Base-by-base conservation (phyloP, 2,888 invertebrate genomes). In the Philereme transversata region DNA sequence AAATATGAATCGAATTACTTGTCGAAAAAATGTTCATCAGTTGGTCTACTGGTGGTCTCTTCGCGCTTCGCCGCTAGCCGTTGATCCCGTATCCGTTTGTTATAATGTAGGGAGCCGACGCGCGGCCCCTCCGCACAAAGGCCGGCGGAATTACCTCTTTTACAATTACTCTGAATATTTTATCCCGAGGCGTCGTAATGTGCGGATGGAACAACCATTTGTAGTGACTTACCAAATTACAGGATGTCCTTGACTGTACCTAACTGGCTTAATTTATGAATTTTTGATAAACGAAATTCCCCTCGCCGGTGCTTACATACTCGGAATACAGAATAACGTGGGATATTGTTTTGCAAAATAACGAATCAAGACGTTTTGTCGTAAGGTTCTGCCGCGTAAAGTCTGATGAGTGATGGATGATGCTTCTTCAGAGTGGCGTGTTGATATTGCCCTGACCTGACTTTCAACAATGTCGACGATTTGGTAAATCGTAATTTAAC, bases 121-220 rank as follows among this genome's bases (percentile, higher is more conserved):
- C 22, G 48, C 33, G 22, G 43, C 11, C 9, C 11, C 40, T 38
- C 43, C 38, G 49, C 57, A 55, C 22, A 57, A 59, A 52, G 54
- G 60, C 44, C 44, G 46, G 50, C 45, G 55, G 47, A 50, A 62
- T 65, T 47, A 62, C 57, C 61, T 40, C 48, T 43, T 44, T n/a
- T 51, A 60, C 57, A 60, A 60, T 60, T 65, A 57, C 60, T 52
- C 48, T 46, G 51, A 54, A 57, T 62, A 57, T 51, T 57, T 60
- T 54, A 65, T 60, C 60, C 38, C 7, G 57, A 57, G 57, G 55
- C 49, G 55, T 46, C 46, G 38, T 38, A 8, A 46, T 35, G 49
- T 40, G 53, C 44, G 38, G 36, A 43, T 48, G 43, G 44, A 11
- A 50, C 49, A 8, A 40, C 49, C 38, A 50, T 10, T 43, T 38